phyloP scores from a whole-genome alignment of 2,797 vertebrate genomes.

The Gymnothorax reevesii region DNA sequence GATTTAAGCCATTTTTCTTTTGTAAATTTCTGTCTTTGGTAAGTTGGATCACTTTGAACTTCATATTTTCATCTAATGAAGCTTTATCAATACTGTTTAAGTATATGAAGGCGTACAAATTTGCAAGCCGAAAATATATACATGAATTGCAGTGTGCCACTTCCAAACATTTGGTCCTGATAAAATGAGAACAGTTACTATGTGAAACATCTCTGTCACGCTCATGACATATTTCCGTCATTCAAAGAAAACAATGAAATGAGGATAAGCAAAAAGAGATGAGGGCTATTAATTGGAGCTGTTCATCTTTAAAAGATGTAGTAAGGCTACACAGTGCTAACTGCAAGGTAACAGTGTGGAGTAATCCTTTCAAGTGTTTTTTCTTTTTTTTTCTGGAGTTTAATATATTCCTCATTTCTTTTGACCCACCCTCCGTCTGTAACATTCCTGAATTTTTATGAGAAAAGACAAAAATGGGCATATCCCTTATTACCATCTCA shows the following conservation, averaged over 20 bases:
- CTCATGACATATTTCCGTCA: background rate
- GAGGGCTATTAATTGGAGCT: constrained; percentile 44
- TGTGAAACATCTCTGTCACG: background rate
- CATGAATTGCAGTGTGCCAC: background rate
- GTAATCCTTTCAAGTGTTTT: constrained; percentile 99
- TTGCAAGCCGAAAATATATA: background rate
- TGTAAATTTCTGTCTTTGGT: background rate
- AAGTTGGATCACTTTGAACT: constrained; percentile 3
- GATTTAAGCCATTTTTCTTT: background rate
- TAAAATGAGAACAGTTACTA: background rate
- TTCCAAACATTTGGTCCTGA: background rate
- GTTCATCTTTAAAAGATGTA: constrained; percentile 93
- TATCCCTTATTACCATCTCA: constrained; percentile 99
- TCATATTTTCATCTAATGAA: background rate
- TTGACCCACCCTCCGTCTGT: constrained; percentile 96
- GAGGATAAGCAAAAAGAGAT: constrained; percentile 1
- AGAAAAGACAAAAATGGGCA: constrained; percentile 99
- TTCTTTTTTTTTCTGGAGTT: constrained; percentile 80
- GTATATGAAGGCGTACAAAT: background rate
- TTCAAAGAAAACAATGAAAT: background rate
- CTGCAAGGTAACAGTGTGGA: constrained; percentile 99
- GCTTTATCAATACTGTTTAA: background rate
- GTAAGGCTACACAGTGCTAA: constrained; percentile 99
- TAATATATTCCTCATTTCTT: constrained; percentile 98
- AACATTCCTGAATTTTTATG: constrained; percentile 99